Evolutionary conservation across 2,888 invertebrate species (phyloP), one percentile per base, ranked within the genome.

Genomic region (Notocelia uddmanniana): DNA sequence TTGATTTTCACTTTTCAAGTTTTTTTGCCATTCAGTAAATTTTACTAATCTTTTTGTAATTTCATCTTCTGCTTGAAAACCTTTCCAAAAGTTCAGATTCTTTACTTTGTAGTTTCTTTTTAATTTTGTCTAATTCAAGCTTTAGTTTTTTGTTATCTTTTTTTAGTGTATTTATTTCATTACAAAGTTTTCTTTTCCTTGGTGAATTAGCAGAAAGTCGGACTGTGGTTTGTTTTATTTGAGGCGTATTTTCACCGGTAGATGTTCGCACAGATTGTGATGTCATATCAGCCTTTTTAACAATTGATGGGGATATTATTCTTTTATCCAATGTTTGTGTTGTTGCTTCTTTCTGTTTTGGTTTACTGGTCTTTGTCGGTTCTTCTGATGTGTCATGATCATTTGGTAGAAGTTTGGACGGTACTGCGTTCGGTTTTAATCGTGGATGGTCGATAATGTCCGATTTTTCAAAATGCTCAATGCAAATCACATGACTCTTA

Each of bases 381-480:
- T 34, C 34, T 34, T 34, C 34, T 34, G 34, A 11, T 34, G 11
- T 34, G 34, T 34, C 34, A 9, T 34, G 34, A 11, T 34, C 18
- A 48, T 48, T 18, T 18, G 48, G 48, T 48, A 48, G n/a, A 18
- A 6, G 48, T 48, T 18, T 18, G 9, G 48, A 48, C 18, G 48
- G 48, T 48, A 48, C n/a, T 48, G 48, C 48, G 48, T 48, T 18
- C 48, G 48, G 18, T 48, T 48, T 48, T 48, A 48, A 9, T 18
- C 9, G 48, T 19, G 48, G 48, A n/a, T 18, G 18, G 48, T 18
- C 9, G 18, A 9, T 6, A 2, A 48, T 48, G 18, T 48, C 48
- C n/a, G 48, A 48, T 48, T 9, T 48, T 6, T 48, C 48, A 48
- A 48, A 48, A 48, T 48, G 48, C 18, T 21, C 8, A 23, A 23